These are phyloP conservation scores for Belgica antarctica DNA, from an alignment of 2,888 invertebrate genomes.

Conservation along the genomic window DNA sequence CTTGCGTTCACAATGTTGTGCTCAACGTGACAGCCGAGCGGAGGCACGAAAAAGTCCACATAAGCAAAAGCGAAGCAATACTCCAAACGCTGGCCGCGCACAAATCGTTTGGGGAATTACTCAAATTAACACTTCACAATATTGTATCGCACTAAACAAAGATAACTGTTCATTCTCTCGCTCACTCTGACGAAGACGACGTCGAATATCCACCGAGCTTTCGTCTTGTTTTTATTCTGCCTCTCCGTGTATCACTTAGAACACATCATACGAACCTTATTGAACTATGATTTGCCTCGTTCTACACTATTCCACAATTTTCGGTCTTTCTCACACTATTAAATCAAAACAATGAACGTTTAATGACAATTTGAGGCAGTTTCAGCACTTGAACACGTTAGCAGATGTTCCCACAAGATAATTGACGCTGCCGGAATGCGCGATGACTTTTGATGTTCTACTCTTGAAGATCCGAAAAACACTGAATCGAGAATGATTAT, in stretches of 20 bases:
- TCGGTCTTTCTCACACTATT: constrained; percentile 10
- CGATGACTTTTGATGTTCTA: no score
- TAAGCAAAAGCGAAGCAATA: background rate
- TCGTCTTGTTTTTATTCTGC: no score
- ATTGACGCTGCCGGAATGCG: background rate
- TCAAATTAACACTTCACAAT: constrained; percentile 10
- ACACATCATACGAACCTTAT: constrained; percentile 2
- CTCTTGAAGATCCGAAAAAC: no score
- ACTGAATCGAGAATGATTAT: no score
- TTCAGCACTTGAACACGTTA: background rate
- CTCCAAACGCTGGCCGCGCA: background rate
- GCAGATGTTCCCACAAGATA: constrained; percentile 7
- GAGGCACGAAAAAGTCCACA: background rate
- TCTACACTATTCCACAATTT: no score
- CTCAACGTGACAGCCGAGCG: no score
- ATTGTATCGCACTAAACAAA: background rate
- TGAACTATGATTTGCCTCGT: background rate
- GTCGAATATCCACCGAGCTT: background rate
- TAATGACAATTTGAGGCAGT: background rate
- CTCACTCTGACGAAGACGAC: background rate
- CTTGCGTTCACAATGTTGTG: no score
- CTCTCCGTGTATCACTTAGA: background rate
- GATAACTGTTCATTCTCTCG: background rate
- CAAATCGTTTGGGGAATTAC: no score
- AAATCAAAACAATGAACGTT: no score